Conservation (phyloP, 1,140 invertebrate genomes). For the Dinoponera quadriceps region DNA sequence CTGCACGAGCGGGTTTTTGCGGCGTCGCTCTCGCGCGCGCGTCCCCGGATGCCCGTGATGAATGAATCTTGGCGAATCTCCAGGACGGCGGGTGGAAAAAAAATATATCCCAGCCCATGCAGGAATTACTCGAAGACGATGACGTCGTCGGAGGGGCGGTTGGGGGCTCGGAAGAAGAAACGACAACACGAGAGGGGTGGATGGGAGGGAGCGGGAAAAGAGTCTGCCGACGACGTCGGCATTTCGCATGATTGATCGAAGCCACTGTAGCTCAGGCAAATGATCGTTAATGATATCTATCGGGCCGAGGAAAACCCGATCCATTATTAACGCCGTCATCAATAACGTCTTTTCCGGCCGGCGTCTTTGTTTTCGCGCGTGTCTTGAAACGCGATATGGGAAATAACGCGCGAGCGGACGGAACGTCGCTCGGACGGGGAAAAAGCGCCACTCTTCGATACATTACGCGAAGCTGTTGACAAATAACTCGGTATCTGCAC, state of each 20-base stretch:
- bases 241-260: constrained; percentile 78
- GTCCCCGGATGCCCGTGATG: constrained; percentile 73
- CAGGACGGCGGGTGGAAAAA: constrained; percentile 69
- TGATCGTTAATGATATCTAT: constrained; percentile 77
- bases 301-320: constrained; percentile 69
- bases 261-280: constrained; percentile 66
- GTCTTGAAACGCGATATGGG: constrained; percentile 52
- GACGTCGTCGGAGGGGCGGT: constrained; percentile 53
- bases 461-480: too few relatives aligned
- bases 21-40: constrained; percentile 71
- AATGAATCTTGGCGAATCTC: constrained; percentile 76
- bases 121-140: constrained; percentile 75
- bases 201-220: constrained; percentile 62
- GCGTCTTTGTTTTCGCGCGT: constrained; percentile 18
- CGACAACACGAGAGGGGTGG: constrained; percentile 69
- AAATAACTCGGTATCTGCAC: too few relatives aligned
- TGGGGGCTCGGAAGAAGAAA: constrained; percentile 71
- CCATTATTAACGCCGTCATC: constrained; percentile 75
- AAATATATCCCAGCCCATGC: constrained; percentile 70
- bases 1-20: constrained; percentile 64
- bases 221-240: constrained; percentile 74
- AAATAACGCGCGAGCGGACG: neutral
- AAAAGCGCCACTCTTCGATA: neutral
- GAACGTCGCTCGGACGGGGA: neutral
- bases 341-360: constrained; percentile 68